These are phyloP conservation scores for Schlechtendalia chinensis DNA, from an alignment of 1,140 invertebrate genomes.

Conservation along the genomic window DNA sequence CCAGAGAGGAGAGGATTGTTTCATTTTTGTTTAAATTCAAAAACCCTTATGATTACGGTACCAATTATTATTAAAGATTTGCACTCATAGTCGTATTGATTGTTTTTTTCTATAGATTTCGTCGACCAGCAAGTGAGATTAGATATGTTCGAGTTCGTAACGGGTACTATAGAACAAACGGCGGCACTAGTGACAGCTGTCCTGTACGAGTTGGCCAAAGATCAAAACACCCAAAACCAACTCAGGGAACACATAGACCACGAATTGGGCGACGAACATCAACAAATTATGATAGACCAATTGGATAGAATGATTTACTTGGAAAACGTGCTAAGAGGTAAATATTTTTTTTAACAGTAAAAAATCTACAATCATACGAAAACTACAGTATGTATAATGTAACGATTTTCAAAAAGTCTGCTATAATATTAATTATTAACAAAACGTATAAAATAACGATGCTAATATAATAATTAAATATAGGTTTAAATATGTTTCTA, in stretches of 20 bases:
- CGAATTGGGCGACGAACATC: not conserved
- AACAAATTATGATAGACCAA: constrained; percentile 1
- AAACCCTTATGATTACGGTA: too few relatives aligned
- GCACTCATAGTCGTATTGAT: not conserved
- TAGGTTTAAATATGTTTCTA: too few relatives aligned
- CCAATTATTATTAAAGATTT: too few relatives aligned
- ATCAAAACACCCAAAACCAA: not conserved
- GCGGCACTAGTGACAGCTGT: constrained; percentile 18
- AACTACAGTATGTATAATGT: too few relatives aligned
- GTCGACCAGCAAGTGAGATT: constrained; percentile 23
- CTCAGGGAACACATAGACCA: constrained; percentile 18
- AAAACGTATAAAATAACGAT: too few relatives aligned
- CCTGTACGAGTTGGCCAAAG: not conserved
- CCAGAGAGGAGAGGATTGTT: too few relatives aligned
- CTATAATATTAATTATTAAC: too few relatives aligned
- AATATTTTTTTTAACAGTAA: too few relatives aligned
- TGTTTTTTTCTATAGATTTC: not conserved
- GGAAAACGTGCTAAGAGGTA: constrained; percentile 29
- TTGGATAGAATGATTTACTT: constrained; percentile 20
- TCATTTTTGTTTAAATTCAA: too few relatives aligned
- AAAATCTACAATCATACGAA: too few relatives aligned
- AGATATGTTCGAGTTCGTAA: constrained; percentile 34
- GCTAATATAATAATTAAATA: too few relatives aligned
- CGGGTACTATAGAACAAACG: constrained; percentile 19
- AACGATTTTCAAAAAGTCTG: too few relatives aligned